Evolutionary conservation across 2,888 invertebrate species (phyloP).

Genomic region (Neoascia interrupta): DNA sequence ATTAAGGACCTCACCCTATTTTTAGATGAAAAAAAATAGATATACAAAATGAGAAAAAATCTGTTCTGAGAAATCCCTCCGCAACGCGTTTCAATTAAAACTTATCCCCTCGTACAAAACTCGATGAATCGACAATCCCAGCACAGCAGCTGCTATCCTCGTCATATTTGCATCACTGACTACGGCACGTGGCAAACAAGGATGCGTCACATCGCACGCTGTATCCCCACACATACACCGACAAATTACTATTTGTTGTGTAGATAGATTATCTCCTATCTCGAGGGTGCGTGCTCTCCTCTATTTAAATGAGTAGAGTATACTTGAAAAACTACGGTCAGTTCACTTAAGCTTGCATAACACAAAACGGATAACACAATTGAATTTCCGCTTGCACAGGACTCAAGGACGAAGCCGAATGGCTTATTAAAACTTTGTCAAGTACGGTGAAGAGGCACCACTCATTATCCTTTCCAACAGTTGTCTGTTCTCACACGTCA

Average conservation of each 20-base stretch:
- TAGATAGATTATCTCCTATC: slow-evolving; percentile 36
- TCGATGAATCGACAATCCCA: too few relatives aligned
- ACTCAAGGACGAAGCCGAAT: slow-evolving; percentile 37
- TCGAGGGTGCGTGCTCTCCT: slow-evolving; percentile 46
- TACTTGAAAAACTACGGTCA: slow-evolving; percentile 44
- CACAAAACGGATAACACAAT: slow-evolving; percentile 4
- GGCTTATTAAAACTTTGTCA: slow-evolving; percentile 59
- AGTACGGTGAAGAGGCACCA: slow-evolving; percentile 31
- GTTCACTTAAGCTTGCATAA: slow-evolving; percentile 39
- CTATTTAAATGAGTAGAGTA: slow-evolving; percentile 31
- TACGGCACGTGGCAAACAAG: slow-evolving; percentile 51
- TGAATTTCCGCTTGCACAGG: slow-evolving; percentile 7
- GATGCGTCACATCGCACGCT: too few relatives aligned
- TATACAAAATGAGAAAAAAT: too few relatives aligned
- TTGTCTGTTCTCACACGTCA: slow-evolving; percentile 50
- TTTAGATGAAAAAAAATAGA: too few relatives aligned
- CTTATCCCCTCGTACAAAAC: slow-evolving; percentile 14
- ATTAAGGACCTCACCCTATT: too few relatives aligned
- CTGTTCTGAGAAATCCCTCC: too few relatives aligned
- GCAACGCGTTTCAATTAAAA: slow-evolving; percentile 38
- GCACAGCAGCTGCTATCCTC: slow-evolving; percentile 38
- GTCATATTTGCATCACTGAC: slow-evolving; percentile 52
- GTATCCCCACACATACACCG: too few relatives aligned
- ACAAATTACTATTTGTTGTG: slow-evolving; percentile 26
- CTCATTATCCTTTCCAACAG: slow-evolving; percentile 23